phyloP scores from a whole-genome alignment of 2,113 vertebrate genomes.

The Sisor rabdophorus region DNA sequence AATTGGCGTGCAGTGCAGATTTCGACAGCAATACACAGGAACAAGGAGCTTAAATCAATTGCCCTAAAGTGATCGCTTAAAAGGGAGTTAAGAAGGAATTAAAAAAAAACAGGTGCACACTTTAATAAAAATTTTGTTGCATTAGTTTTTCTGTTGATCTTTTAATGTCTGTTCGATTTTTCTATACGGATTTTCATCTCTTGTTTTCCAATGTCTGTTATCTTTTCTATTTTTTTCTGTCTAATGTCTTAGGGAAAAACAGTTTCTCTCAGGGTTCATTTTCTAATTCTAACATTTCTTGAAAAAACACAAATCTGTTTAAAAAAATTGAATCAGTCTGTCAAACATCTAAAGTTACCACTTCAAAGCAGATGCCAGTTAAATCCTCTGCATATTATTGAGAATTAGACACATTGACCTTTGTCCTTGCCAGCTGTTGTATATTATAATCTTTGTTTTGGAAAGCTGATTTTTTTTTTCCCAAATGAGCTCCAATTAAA shows the following conservation, averaged over 20 bases:
- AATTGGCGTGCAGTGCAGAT: slow-evolving; percentile 13
- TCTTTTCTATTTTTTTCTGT: slow-evolving; percentile 26
- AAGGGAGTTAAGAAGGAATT: background rate
- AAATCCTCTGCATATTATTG: slow-evolving; percentile 34
- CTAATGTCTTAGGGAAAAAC: slow-evolving; percentile 34
- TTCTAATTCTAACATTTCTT: slow-evolving; percentile 51
- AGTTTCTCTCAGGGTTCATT: slow-evolving; percentile 55
- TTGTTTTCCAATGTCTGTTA: slow-evolving; percentile 19
- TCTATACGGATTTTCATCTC: slow-evolving; percentile 25
- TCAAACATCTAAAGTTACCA: slow-evolving; percentile 25
- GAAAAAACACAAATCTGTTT: background rate
- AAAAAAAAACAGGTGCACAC: background rate
- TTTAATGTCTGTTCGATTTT: slow-evolving; percentile 9
- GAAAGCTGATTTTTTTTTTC: slow-evolving; percentile 28
- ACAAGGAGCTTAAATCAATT: background rate
- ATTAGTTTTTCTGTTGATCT: slow-evolving; percentile 20
- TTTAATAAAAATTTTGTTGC: slow-evolving; percentile 19
- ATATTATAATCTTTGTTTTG: slow-evolving; percentile 34
- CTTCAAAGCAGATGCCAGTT: slow-evolving; percentile 15
- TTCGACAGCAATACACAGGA: slow-evolving; percentile 25
- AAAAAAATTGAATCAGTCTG: background rate
- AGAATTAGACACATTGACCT: slow-evolving; percentile 27
- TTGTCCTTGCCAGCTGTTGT: slow-evolving; percentile 44
- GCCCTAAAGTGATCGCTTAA: background rate
- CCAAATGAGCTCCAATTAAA: slow-evolving; percentile 52